A percentile compares a stretch with the other conserved stretches of the same genome.
These are phyloP conservation scores for Odontesthes bonariensis DNA, from an alignment of 2,113 vertebrate genomes.

Conservation along the genomic window DNA sequence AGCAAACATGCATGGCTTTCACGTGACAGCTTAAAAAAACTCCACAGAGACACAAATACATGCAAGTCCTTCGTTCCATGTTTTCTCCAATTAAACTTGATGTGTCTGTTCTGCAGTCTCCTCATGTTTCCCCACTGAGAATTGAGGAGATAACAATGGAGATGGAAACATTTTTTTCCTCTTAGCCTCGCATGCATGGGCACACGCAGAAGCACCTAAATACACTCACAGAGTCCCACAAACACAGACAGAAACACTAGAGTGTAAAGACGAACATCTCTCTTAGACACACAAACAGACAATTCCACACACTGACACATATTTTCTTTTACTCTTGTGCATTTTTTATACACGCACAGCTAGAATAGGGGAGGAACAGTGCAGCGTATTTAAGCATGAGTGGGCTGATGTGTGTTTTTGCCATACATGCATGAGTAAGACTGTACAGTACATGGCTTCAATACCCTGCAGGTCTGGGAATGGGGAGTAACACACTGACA, in stretches of 20 bases:
- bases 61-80: neutral
- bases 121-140: slow-evolving; percentile 21
- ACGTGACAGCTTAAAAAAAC: slow-evolving; percentile 35
- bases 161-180: slow-evolving; percentile 10
- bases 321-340: neutral
- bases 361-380: neutral
- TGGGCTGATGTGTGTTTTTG: slow-evolving; percentile 63
- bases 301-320: neutral
- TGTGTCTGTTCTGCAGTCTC: slow-evolving; percentile 27
- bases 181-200: neutral
- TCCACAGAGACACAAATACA: slow-evolving; percentile 16
- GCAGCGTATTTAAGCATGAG: slow-evolving; percentile 50
- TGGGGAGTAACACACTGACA: slow-evolving; percentile 75
- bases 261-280: neutral
- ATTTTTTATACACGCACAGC: slow-evolving; percentile 13
- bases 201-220: neutral
- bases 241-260: neutral
- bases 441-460: slow-evolving; percentile 57
- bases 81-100: slow-evolving; percentile 48
- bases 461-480: slow-evolving; percentile 63
- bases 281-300: neutral
- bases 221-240: neutral
- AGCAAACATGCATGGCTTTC: slow-evolving; percentile 29
- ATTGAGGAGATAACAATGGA: neutral
- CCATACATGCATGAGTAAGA: slow-evolving; percentile 77